Evolutionary conservation across 2,797 vertebrate species (phyloP), one percentile per base, ranked within the genome.

Genomic region (Liasis olivaceus): DNA sequence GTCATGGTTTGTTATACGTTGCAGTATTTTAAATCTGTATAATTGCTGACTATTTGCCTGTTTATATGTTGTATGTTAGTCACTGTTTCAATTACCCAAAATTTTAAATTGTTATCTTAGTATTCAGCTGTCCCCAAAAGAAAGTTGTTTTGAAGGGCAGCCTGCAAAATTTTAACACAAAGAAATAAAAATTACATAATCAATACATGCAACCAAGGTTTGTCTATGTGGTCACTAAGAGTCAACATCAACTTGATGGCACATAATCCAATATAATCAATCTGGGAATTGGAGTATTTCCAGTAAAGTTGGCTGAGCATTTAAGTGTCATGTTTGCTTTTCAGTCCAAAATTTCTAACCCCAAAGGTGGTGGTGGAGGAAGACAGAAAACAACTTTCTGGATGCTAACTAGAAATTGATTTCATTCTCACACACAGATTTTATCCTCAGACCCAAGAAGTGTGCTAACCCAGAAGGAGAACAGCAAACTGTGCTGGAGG

Each of bases 361-460:
- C 77, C 81, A 85, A 14, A 64, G 62, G 47, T 88, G 36, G 5
- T 6, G 0, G 36, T 2, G 42, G 20, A 15, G 42, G 84, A 56
- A 54, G 47, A 28, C 26, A 2, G 54, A 17, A 90, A 54, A 54
- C 51, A 22, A 36, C 20, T 36, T 91, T 86, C 81, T 54, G 54
- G 90, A 36, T 36, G 81, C 47, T 86, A 66, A 86, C 17, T 51
- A 91, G 31, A 91, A 86, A 91, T 64, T 26, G 51, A 91, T 91
- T 91, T 85, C 42, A 36, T 91, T 51, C 60, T 85, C 51, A 86
- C 42, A 42, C 31, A 60, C 58, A 13, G 58, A 87, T 62, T 91
- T 86, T 66, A 86, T 91, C 47, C 81, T 56, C 81, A 56, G 62
- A 64, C 54, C 90, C 84, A 84, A 86, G 47, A n/a, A 64, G 90